These are phyloP conservation scores for Drosophila falleni DNA, from an alignment of 2,888 invertebrate species.

Conservation along the genomic window DNA sequence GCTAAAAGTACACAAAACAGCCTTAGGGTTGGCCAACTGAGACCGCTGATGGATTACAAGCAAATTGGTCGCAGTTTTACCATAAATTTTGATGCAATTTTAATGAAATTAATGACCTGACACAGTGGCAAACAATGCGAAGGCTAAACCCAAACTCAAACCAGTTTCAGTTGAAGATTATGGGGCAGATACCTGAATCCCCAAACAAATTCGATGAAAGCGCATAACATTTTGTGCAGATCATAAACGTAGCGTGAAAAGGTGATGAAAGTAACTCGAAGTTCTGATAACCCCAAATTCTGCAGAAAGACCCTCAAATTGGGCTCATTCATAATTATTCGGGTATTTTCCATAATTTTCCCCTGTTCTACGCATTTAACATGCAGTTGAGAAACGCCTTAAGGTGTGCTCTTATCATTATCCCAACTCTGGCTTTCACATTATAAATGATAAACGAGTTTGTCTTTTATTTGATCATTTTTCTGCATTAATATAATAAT, in stretches of 20 bases:
- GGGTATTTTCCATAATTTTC: constrained; percentile 4
- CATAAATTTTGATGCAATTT: constrained; percentile 73
- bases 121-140: constrained; percentile 47
- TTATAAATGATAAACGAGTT: constrained; percentile 29
- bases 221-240: constrained; percentile 37
- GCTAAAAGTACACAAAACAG: constrained; percentile 48
- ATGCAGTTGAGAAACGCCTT: constrained; percentile 39
- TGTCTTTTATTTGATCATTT: constrained; percentile 6
- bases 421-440: constrained; percentile 26
- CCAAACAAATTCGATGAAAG: constrained; percentile 53
- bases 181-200: constrained; percentile 22
- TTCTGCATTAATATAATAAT: constrained; percentile 22
- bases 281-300: constrained; percentile 14
- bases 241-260: constrained; percentile 36
- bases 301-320: constrained; percentile 39
- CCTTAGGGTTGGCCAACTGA: constrained; percentile 51
- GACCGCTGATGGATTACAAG: constrained; percentile 73
- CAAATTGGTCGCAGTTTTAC: constrained; percentile 56
- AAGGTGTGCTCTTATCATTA: constrained; percentile 43
- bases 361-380: not conserved
- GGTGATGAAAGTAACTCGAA: constrained; percentile 55
- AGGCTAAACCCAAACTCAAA: constrained; percentile 31
- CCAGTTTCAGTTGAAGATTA: constrained; percentile 34
- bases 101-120: constrained; percentile 75
- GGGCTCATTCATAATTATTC: constrained; percentile 2